Percentiles rank a stretch among this genome's conserved stretches.
These are phyloP conservation scores for Pterobdella sp. DNA, from an alignment of 2,888 invertebrate species.

Conservation along the genomic window DNA sequence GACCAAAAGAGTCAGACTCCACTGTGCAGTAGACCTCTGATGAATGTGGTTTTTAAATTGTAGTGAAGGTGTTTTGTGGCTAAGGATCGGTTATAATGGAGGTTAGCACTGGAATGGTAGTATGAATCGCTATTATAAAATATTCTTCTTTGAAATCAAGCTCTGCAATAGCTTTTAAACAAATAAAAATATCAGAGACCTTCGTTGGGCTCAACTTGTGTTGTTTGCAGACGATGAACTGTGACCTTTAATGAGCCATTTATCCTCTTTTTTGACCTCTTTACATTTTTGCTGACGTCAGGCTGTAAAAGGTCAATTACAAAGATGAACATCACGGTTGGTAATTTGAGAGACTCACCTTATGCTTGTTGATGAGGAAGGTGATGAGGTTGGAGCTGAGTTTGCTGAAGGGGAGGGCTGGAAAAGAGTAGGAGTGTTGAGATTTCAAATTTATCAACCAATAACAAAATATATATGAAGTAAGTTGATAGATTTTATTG, in stretches of 20 bases:
- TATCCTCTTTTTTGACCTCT: not conserved
- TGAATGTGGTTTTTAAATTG: not conserved
- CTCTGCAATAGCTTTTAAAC: not conserved
- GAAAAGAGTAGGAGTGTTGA: not conserved
- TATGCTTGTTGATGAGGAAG: not conserved
- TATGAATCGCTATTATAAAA: not conserved
- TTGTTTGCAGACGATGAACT: not conserved
- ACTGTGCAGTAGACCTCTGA: not conserved
- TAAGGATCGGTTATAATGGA: not conserved
- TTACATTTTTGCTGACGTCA: not conserved
- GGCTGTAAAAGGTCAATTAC: not conserved
- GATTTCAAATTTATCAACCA: not conserved
- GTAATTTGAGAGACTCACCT: not conserved
- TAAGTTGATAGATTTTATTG: too few species aligned
- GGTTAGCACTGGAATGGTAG: not conserved
- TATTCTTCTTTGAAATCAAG: not conserved
- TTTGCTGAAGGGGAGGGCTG: not conserved
- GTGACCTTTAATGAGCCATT: not conserved
- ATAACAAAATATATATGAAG: too few species aligned
- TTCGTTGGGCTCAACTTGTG: not conserved
- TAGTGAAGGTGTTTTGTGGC: not conserved
- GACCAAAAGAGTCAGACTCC: not conserved
- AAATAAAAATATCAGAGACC: too few species aligned
- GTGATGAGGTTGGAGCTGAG: not conserved
- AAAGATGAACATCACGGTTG: not conserved